Evolutionary conservation across 2,888 invertebrate species (phyloP).

Genomic region (Adelognathus sp.): DNA sequence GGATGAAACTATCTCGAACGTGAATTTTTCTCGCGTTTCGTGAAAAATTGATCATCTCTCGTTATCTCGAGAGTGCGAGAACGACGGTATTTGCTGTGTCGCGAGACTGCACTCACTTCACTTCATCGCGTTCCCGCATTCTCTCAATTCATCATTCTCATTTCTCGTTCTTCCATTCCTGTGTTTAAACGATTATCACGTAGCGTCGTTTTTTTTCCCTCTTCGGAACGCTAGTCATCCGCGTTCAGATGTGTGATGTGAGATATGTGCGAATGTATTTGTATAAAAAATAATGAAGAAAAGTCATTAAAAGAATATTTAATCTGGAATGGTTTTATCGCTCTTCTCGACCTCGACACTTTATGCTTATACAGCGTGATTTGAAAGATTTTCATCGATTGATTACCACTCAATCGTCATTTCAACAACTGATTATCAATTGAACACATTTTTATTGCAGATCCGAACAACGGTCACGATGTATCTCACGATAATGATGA

Average conservation of each 20-base stretch:
- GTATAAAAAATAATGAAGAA: conserved; percentile 66
- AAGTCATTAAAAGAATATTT: conserved; percentile 48
- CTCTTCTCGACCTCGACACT: neutral
- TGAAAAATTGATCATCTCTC: neutral
- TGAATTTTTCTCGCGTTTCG: neutral
- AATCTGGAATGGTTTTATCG: conserved; percentile 25
- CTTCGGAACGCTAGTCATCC: conserved; percentile 24
- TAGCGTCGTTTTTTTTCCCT: conserved; percentile 19
- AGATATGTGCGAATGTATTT: conserved; percentile 73
- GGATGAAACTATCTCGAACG: neutral
- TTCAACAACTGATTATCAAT: too few species aligned
- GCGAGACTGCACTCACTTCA: neutral
- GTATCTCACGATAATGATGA: too few species aligned
- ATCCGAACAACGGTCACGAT: too few species aligned
- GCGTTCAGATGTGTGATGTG: conserved; percentile 63
- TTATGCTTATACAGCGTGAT: too few species aligned
- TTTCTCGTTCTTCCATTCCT: conserved; percentile 36
- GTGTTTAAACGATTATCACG: conserved; percentile 9
- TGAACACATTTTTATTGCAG: too few species aligned
- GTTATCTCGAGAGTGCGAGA: neutral
- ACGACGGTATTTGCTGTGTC: neutral
- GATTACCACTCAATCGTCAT: too few species aligned
- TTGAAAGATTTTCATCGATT: too few species aligned
- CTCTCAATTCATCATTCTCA: neutral
- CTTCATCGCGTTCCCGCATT: neutral